These are phyloP conservation scores for Oopsacas minuta DNA, from an alignment of 37 sponge, comb jelly and placozoan genomes.

Conservation along the genomic window DNA sequence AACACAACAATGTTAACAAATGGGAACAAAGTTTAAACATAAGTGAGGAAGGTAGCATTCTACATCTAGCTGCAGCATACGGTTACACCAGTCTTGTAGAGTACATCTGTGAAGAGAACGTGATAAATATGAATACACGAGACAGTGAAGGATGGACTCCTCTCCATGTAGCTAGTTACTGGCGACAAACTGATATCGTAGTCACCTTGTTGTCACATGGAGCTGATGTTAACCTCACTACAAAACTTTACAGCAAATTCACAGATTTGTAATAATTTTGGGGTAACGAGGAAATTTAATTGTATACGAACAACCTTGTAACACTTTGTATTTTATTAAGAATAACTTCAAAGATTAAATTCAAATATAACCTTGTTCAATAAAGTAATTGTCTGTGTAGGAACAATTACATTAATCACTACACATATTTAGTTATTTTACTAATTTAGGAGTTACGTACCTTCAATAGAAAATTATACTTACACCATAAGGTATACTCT, in stretches of 20 bases:
- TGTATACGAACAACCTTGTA: neutral
- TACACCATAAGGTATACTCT: no score
- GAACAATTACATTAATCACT: no score
- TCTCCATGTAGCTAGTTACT: conserved; percentile 13
- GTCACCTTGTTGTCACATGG: neutral
- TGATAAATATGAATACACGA: neutral
- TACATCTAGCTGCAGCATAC: conserved; percentile 12
- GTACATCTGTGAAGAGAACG: conserved; percentile 17
- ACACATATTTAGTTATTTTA: no score
- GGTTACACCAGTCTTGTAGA: neutral
- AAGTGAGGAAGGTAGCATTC: neutral
- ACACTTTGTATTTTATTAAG: neutral
- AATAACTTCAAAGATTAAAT: no score
- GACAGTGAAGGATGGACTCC: conserved; percentile 10
- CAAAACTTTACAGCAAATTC: neutral
- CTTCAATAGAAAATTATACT: no score
- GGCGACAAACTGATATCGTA: neutral
- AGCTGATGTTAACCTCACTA: neutral
- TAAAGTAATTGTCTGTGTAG: no score
- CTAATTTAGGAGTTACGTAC: no score
- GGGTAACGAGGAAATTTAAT: neutral
- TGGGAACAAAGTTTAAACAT: neutral
- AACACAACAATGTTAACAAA: neutral
- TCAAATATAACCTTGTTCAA: no score
- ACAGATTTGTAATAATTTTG: neutral